Evolutionary conservation across 1,140 invertebrate species (phyloP), one percentile per base, ranked within the genome.

Genomic region (Bathynomus jamesi): DNA sequence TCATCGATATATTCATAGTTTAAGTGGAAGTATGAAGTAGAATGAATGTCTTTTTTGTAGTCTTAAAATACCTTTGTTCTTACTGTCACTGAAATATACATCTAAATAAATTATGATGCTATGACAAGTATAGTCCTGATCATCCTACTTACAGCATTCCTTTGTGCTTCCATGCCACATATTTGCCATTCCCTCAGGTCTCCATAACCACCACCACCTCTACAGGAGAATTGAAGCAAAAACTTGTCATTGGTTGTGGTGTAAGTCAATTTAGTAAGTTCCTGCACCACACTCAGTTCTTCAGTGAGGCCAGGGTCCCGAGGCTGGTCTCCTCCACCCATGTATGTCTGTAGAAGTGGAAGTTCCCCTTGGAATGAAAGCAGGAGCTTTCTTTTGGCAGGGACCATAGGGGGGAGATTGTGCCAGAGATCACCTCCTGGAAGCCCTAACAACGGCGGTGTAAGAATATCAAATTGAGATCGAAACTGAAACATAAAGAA

Each of bases 381-480:
- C 46, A 98, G 82, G 83, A 91, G 95, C 81, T 91, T 92, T 31
- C 94, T 84, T 75, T 93, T 85, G 0, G 93, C 90, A 0, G 95
- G 95, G 63, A 94, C 86, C 83, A 95, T 89, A 27, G 87, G 86
- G 3, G 91, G 87, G 75, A 92, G 90, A 71, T 93, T 91, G 66
- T 90, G 86, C 94, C 93, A 96, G 0, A 94, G 72, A 62, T 76
- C 88, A 8, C 92, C 91, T 0, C 89, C 89, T 0, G 90, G 89
- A 0, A 89, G 89, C 0, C 91, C 90, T 28, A 94, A 82, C 70
- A 91, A 88, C 0, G 92, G 91, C 0, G 94, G 91, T 1, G 92
- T 86, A 25, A 96, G 87, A 3, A 97, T 78, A 84, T 97, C 94
- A 82, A 94, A 96, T 27, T 85, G 86, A 0, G 85, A 82, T 13